Base-by-base conservation (phyloP, 2,888 invertebrate genomes). In the Drosophila pseudotalamancana region DNA sequence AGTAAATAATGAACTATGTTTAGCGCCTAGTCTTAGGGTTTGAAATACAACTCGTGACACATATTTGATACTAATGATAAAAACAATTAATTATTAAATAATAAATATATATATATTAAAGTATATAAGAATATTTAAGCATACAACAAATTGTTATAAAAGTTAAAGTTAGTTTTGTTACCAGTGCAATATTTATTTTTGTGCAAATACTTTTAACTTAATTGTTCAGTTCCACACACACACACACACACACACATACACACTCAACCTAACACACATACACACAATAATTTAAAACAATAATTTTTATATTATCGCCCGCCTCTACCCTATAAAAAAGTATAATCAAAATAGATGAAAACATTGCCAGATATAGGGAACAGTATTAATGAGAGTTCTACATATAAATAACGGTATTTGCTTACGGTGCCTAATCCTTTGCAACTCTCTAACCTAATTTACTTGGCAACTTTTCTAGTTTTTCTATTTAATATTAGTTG, bases 141-240 rank as follows among this genome's bases (percentile, higher is more conserved):
- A 69, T 76, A 62, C 67, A 73, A 75, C 48, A 80, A 86, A 84
- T 79, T 88, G 88, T 88, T 89, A 88, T 84, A 57, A 89, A 77
- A 76, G 73, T 72, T 72, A 72, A 80, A 73, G 89, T 85, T 87
- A 80, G 73, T 89, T 87, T 87, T 80, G 78, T 88, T 82, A 69
- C 71, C 82, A 84, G 75, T 77, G 77, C 86, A 84, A 84, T 86
- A 77, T 63, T 62, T 73, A 72, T 40, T 72, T 70, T 54, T 71
- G 56, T 66, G 59, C 70, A 79, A 61, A 59, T 46, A 46, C 23
- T 54, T 82, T 32, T n/a, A n/a, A 50, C 50, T 72, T 59, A 40
- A 43, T 43, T 43, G 43, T 39, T 78, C 43, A 64, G 81, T 84
- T 81, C 42, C 34, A 43, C 39, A 39, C 21, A 23, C 39, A 21